phyloP scores from a whole-genome alignment of 2,797 vertebrate genomes.

The Phataginus tetradactyla region DNA sequence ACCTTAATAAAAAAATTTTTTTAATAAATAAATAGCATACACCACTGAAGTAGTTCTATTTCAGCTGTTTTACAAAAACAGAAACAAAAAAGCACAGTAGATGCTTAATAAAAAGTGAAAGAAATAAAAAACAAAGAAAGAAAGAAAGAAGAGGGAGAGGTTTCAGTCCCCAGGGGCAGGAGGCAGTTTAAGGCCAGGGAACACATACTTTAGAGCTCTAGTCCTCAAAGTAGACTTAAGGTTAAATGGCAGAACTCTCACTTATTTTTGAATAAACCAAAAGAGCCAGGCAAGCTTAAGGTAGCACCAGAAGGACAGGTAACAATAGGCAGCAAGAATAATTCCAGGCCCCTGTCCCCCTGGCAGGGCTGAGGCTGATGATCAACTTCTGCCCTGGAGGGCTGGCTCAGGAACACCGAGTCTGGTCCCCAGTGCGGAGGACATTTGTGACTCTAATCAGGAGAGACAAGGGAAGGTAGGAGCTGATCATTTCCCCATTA shows the following conservation, averaged over 20 bases:
- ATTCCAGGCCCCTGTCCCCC: neutral
- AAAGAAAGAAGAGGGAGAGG: too few relatives aligned
- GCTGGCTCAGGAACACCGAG: neutral
- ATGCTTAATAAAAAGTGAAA: slow-evolving; percentile 35
- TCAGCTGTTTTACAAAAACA: neutral
- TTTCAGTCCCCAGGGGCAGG: too few relatives aligned
- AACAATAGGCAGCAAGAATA: neutral
- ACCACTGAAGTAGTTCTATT: neutral
- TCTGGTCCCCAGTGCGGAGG: neutral
- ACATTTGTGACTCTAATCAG: slow-evolving; percentile 9
- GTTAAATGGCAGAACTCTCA: neutral
- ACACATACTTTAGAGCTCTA: neutral
- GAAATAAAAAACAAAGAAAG: neutral
- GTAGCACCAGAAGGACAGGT: neutral
- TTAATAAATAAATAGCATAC: neutral
- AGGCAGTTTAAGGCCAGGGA: neutral
- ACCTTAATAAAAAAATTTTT: too few relatives aligned
- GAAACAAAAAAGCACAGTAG: neutral
- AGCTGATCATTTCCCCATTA: slow-evolving; percentile 43
- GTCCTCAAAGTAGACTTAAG: neutral
- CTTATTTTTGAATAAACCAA: neutral
- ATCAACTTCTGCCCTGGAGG: neutral
- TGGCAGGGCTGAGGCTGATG: neutral
- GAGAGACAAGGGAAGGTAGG: neutral
- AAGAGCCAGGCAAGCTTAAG: neutral